These are phyloP conservation scores for Limosa lapponica DNA, from an alignment of 2,797 vertebrate species.

Conservation along the genomic window DNA sequence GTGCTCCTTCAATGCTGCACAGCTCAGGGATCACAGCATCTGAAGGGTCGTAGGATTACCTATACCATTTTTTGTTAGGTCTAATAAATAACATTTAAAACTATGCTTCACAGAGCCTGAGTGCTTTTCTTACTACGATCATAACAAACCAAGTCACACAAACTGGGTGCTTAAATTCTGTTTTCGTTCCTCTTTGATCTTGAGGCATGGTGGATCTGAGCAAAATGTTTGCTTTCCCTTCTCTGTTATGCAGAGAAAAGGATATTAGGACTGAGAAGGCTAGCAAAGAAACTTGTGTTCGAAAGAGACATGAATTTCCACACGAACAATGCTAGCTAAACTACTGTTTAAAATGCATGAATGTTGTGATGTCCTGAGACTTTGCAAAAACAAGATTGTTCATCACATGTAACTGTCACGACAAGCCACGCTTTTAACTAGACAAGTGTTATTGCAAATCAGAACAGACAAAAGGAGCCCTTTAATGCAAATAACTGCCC, in stretches of 20 bases:
- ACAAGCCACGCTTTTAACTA: not conserved
- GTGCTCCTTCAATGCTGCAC: not conserved
- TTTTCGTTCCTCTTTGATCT: not conserved
- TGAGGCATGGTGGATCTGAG: not conserved
- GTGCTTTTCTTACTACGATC: not conserved
- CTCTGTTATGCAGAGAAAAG: not conserved
- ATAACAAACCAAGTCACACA: not conserved
- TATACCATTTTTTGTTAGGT: not conserved
- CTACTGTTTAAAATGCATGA: not conserved
- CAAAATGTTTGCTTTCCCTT: not conserved
- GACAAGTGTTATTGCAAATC: constrained; percentile 19
- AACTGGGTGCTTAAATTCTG: not conserved
- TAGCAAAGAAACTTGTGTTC: not conserved
- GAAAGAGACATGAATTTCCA: not conserved
- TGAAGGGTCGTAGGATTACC: not conserved
- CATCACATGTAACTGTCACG: not conserved
- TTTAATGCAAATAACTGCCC: constrained; percentile 12
- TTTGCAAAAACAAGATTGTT: not conserved
- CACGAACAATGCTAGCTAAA: not conserved
- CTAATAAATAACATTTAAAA: not conserved
- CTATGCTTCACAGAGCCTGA: not conserved
- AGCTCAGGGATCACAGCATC: not conserved
- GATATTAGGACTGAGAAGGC: not conserved
- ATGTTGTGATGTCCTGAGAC: not conserved
- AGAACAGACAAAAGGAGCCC: not conserved